A percentile compares a stretch with the other conserved stretches of the same genome.
These are phyloP conservation scores for Vireo griseus DNA, from an alignment of 2,797 vertebrate species.

Conservation along the genomic window DNA sequence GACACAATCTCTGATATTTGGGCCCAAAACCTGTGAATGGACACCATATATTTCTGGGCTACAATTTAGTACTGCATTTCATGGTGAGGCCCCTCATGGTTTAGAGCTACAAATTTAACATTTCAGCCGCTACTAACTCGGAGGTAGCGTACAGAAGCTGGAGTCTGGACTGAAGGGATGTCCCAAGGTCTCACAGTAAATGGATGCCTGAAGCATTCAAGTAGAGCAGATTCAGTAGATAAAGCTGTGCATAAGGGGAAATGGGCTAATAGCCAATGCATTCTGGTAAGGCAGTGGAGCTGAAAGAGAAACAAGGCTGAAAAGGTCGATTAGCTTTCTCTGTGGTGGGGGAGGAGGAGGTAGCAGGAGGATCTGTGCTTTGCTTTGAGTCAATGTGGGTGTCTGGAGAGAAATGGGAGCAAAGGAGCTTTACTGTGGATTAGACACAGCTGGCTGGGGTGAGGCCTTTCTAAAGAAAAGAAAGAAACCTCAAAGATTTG, in stretches of 20 bases:
- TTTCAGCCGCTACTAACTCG: not conserved
- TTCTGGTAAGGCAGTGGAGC: not conserved
- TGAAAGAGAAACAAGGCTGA: not conserved
- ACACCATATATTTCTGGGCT: not conserved
- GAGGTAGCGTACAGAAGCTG: rapidly evolving
- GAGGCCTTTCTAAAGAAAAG: not conserved
- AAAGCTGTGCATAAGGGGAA: not conserved
- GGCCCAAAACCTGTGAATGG: not conserved
- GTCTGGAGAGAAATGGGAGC: not conserved
- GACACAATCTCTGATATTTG: not conserved
- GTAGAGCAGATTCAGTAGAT: not conserved
- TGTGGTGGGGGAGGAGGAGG: not conserved
- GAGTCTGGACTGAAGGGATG: not conserved
- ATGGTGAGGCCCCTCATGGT: not conserved
- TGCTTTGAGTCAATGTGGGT: not conserved
- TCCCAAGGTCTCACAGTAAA: not conserved
- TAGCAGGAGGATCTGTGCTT: not conserved
- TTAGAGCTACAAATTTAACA: not conserved
- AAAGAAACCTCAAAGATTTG: not conserved
- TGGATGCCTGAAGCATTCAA: not conserved
- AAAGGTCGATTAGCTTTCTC: not conserved
- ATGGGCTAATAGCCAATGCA: not conserved
- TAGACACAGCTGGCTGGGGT: not conserved
- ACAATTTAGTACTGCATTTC: rapidly evolving
- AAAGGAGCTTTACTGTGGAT: not conserved